Base-by-base conservation (phyloP, 2,113 vertebrate species). In the Tupaia chinensis region DNA sequence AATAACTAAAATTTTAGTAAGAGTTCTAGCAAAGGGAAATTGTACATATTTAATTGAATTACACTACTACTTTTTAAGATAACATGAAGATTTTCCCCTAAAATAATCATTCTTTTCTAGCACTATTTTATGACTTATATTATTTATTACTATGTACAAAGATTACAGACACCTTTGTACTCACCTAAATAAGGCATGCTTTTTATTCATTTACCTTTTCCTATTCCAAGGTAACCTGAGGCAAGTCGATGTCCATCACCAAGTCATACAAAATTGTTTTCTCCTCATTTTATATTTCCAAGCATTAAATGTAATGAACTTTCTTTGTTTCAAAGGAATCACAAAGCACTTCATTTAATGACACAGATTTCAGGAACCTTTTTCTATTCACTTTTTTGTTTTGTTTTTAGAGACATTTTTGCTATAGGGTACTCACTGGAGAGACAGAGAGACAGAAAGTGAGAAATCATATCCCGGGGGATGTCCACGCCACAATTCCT, bases 251-350 rank as follows among this genome's bases (percentile, higher is more conserved):
- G 2, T 60, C 16, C 9, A 87, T 79, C 34, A 73, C 44, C 15
- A 58, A 34, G 58, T 61, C 27, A 69, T 17, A 66, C 25, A 65
- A 19, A 9, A 34, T 54, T 27, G 14, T 79, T 94, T 73, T 72
- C 19, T 79, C 20, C 17, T 76, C 53, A 81, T 14, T 70, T 81
- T 1, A 29, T 58, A 11, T 10, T 94, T 87, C 25, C 60, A 77
- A 73, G 76, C 29, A 44, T 44, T 44, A 44, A 44, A 44, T 44
- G 11, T 94, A 95, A 91, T 78, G 0, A 91, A 4, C 82, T 86
- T 77, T 91, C 60, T 69, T 92, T 8, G 11, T 90, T 97, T 89
- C 85, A 60, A 96, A 58, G 85, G 19, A 63, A 94, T 76, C 83
- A 86, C 89, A 97, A 86, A 68, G 6, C 6, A 87, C 85, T 89